Base-by-base conservation (phyloP, 2,888 invertebrate genomes). In the Steromphala cineraria region DNA sequence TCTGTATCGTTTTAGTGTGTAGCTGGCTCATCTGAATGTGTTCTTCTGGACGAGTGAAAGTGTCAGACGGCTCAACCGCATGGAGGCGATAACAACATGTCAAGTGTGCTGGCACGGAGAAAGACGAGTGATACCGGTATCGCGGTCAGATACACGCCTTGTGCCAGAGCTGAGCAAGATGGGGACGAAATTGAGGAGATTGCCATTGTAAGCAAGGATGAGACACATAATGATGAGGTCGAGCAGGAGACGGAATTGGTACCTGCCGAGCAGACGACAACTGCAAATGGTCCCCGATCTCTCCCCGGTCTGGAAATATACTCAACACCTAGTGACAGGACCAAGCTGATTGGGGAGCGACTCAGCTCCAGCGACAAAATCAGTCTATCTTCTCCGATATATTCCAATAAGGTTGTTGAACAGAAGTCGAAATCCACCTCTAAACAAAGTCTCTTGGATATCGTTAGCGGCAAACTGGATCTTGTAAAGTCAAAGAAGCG, bases 381-480 rank as follows among this genome's bases (percentile, higher is more conserved):
- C 91, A 89, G 86, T 76, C 87, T 93, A 53, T 92, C 93, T 81
- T 94, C 95, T 53, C 92, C 92, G n/a, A 87, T 92, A 53, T 92
- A 91, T 83, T 94, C 94, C 28, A 93, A 84, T 83, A 84, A 85
- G 82, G 84, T 87, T 15, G 87, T 88, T 28, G 92, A 92, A 55
- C 89, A 91, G 79, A 91, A 91, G 71, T 86, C 91, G 79, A 95
- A 95, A 91, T 95, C 95, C 78, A 95, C 95, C 75, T 95, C 95
- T 67, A 94, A 95, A 88, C 95, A 95, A 92, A 95, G 95, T 89
- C 95, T 95, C 80, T 93, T 95, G 89, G 95, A 95, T 94, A 94
- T 97, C 94, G 96, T 96, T 94, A 96, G 96, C 93, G 96, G 96
- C 94, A 96, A 96, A 94, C 95, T 92, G 75, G 90, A 91, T 75